Percentiles rank a stretch among this genome's conserved stretches.
These are phyloP conservation scores for Metopolophium dirhodum DNA, from an alignment of 1,140 invertebrate genomes.

Conservation along the genomic window DNA sequence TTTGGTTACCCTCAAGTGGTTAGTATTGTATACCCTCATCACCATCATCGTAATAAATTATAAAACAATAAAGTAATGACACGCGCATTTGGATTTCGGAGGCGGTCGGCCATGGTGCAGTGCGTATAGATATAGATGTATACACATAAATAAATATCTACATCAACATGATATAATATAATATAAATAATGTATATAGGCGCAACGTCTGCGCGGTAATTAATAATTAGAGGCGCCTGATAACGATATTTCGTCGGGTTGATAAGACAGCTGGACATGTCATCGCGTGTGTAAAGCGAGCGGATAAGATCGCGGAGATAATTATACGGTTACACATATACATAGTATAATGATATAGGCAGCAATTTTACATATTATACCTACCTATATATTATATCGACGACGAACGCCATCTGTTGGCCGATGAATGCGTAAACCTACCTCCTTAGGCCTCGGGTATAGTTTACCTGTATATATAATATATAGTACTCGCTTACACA, in stretches of 20 bases:
- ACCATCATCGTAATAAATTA: neutral
- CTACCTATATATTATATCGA: neutral
- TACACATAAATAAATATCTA: neutral
- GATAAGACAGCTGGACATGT: constrained; percentile 42
- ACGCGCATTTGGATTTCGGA: neutral
- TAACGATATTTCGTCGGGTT: neutral
- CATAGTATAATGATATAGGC: neutral
- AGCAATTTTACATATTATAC: neutral
- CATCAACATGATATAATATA: neutral
- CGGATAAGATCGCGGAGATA: constrained; percentile 42
- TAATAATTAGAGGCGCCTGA: constrained; percentile 34
- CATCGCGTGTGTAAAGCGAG: constrained; percentile 1
- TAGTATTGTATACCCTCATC: neutral
- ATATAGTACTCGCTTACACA: neutral
- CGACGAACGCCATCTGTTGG: constrained; percentile 23
- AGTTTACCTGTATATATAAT: neutral
- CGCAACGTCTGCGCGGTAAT: neutral
- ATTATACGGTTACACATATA: neutral
- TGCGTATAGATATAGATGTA: no score
- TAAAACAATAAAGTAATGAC: neutral
- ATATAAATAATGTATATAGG: neutral
- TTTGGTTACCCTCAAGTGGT: neutral
- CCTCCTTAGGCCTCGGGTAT: neutral
- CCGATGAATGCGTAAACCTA: neutral
- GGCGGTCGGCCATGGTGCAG: neutral